Base-by-base conservation (phyloP, 1,140 invertebrate genomes). In the Polypedilum pembai region DNA sequence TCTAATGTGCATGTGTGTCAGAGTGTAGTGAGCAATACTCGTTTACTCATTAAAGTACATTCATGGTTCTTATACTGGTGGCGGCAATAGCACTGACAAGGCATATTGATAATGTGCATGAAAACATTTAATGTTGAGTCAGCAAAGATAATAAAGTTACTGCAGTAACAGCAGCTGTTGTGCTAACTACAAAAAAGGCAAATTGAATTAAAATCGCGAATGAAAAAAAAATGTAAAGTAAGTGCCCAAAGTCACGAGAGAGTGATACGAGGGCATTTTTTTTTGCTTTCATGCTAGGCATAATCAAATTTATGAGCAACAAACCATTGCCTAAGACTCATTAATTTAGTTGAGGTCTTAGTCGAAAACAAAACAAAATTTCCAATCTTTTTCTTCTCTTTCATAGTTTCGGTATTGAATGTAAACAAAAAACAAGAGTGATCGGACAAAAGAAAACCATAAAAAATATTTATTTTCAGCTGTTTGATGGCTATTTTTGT, bases 381-480 rank as follows among this genome's bases (percentile, higher is more conserved):
- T 56, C n/a, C 45, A 56, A 33, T 56, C n/a, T 56, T 12, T 56
- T 56, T 56, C 45, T 45, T 45, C 15, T 15, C 15, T 3, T 56
- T 12, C 45, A 56, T 33, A 33, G n/a, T 12, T 56, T 56, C 45
- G 45, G 12, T 33, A 33, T 56, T 17, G 45, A 18, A 69, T 69
- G 65, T 69, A 69, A 69, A 69, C 65, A 69, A 69, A 18, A 69
- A 69, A 69, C 7, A 69, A 69, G 18, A 69, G 20, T 20, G 65
- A 18, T 18, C 65, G 18, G 65, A 69, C 65, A 69, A 69, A 69
- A 66, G 24, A 33, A 69, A 69, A 8, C 65, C 65, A 69, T 69
- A 69, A 69, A 33, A 69, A 69, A 20, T 69, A 69, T 69, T 69
- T 69, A 18, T 69, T 69, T 69, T 69, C 65, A 69, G 65, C 65